Base-by-base conservation (phyloP, 2,888 invertebrate genomes). In the Tanytarsus gracilentus region DNA sequence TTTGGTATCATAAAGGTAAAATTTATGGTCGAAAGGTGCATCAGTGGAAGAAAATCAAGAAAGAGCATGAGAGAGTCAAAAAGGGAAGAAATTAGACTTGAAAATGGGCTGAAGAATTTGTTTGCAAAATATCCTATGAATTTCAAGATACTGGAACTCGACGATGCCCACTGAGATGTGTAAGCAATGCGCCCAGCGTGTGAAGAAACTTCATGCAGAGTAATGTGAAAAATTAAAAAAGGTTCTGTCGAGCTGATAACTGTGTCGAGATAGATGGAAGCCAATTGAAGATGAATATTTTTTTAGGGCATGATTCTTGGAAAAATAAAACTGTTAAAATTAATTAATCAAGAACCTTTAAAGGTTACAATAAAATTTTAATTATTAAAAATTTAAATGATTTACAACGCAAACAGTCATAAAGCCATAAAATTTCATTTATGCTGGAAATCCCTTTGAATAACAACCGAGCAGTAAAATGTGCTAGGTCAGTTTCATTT, bases 21-120 rank as follows among this genome's bases (percentile, higher is more conserved):
- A 56, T 56, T 56, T 56, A 56, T 56, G 56, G 56, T 56, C 56
- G 27, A 56, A 56, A 56, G 56, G 56, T 56, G 56, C 56, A 56
- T 27, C 14, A 25, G 25, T 23, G 39, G 27, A 36, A 44, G 21
- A 8, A 23, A 44, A 40, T 8, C 16, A 26, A 25, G 53, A 53
- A 36, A 53, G 27, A 49, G 25, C 27, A 49, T 25, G 49, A 25
- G 9, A 8, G 14, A 29, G 14, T 36, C 16, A 21, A 36, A 53
- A 33, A 16, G 9, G 8, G 9, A 36, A 25, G 36, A 33, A 33
- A 53, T 21, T 26, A 23, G 21, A 26, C 11, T 25, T 9, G 33
- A 44, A 52, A 52, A n/a, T n/a, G n/a, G 30, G 53, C 53, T 36
- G 21, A 53, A n/a, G n/a, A 53, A 53, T 53, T 53, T 53, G 53